These are phyloP conservation scores for human (Homo sapiens) DNA, from an alignment of 2,113 vertebrate species.

Conservation along the genomic window GRCh38 chr18:57094001-57094500, in stretches of 20 bases:
- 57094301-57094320: fast-evolving
- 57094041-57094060: background rate
- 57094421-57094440: background rate
- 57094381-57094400: background rate
- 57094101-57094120: background rate
- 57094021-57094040: too few relatives aligned
- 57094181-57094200: background rate
- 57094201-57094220: background rate
- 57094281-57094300: background rate
- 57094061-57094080: background rate
- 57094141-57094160: background rate
- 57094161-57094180: background rate
- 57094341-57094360: fast-evolving
- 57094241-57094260: background rate
- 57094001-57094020: background rate
- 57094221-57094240: background rate
- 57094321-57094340: too few relatives aligned
- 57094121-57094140: background rate
- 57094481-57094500: background rate
- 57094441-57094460: background rate
- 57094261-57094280: background rate
- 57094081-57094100: background rate
- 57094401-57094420: background rate
- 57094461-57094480: background rate
- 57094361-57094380: background rate